A percentile compares a stretch with the other conserved stretches of the same genome.
phyloP scores from a whole-genome alignment of 2,797 vertebrate species.

The Diceros bicornis region DNA sequence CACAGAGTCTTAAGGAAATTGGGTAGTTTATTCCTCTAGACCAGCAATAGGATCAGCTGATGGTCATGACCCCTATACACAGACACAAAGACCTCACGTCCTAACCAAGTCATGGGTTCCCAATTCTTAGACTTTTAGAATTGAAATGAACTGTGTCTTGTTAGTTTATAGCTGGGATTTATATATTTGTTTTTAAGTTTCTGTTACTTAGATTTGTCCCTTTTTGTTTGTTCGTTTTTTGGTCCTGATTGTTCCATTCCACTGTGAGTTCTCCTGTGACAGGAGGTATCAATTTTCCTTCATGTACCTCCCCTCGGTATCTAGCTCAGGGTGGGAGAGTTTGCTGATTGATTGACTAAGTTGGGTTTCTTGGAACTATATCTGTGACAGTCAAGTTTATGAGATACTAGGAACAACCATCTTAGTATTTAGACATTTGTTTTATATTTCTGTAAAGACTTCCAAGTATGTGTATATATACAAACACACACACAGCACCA shows the following conservation, averaged over 20 bases:
- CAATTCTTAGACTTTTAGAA: neutral
- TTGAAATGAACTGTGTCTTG: neutral
- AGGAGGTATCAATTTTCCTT: neutral
- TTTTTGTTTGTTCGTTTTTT: neutral
- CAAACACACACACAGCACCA: no score
- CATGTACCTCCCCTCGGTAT: neutral
- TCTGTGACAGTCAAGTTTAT: neutral
- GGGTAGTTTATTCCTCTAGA: neutral
- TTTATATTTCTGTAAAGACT: neutral
- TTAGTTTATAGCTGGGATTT: neutral
- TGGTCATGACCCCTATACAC: no score
- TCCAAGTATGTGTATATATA: neutral
- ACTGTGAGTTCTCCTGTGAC: neutral
- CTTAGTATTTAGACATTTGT: neutral
- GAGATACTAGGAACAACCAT: neutral
- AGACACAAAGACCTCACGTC: neutral
- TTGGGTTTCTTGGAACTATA: neutral
- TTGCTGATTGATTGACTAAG: neutral
- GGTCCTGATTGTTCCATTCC: neutral
- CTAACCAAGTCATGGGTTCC: neutral
- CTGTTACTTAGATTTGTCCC: neutral
- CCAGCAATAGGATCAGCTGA: neutral
- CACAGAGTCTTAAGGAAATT: neutral
- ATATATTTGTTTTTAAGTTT: constrained; percentile 8
- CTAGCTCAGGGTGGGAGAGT: neutral